Evolutionary conservation across 2,888 invertebrate genomes (phyloP), one percentile per base, ranked within the genome.

Genomic region (Tanaodytes sp.): DNA sequence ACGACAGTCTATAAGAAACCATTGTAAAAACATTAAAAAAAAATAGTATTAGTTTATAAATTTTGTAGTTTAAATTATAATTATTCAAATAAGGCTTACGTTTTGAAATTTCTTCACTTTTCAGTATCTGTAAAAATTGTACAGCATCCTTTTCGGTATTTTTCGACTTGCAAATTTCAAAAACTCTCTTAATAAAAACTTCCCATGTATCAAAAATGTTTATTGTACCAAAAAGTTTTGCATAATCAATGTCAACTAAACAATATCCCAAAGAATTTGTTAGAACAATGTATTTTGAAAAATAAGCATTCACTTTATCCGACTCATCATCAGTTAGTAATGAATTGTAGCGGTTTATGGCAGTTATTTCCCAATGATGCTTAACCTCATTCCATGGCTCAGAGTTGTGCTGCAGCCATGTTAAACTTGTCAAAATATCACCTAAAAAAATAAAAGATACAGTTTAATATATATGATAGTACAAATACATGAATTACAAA

Each of bases 361-460:
- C n/a, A n/a, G n/a, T n/a, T n/a, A n/a, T n/a, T n/a, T n/a, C n/a
- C n/a, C n/a, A n/a, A n/a, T n/a, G n/a, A n/a, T n/a, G n/a, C n/a
- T n/a, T n/a, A n/a, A 27, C 27, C 9, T 27, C 27, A 27, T 27
- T 27, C 27, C 27, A 27, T 27, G 27, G 27, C 27, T 27, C 27
- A 27, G 18, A 52, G n/a, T 62, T 68, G 15, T 63, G 52, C 11
- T 63, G 49, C 8, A 68, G 18, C 65, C 65, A 66, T 6, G 30
- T 16, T 8, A 59, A 46, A 23, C 65, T 52, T 23, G 11, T 14
- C 12, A 16, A 20, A 9, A 64, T 49, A 12, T 55, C 27, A 12
- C 49, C 63, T 39, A 18, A 59, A 51, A 40, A 36, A 42, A 11
- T 27, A n/a, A n/a, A n/a, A 27, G 27, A 6, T 27, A 27, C 27